Percentiles rank a stretch among this genome's conserved stretches.
Conservation (phyloP, 2,113 vertebrate genomes). For the Eira barbara region DNA sequence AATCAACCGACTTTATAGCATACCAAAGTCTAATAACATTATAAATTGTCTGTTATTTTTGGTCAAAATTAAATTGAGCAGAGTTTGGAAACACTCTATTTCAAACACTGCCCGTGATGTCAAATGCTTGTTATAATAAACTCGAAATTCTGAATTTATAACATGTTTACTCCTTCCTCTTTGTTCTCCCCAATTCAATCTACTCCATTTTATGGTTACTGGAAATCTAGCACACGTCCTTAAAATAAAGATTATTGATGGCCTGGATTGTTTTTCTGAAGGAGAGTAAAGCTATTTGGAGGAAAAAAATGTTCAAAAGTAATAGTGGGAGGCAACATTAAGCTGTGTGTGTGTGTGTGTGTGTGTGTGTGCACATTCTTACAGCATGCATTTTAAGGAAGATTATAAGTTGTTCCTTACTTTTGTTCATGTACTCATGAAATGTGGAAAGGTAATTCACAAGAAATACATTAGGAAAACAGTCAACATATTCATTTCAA, state of each 20-base stretch:
- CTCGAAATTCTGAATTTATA: background rate
- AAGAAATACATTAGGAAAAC: background rate
- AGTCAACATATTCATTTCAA: background rate
- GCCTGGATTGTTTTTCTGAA: background rate
- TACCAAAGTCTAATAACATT: background rate
- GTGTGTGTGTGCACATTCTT: background rate
- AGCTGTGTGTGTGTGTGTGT: background rate
- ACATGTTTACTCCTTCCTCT: background rate
- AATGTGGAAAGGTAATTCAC: background rate
- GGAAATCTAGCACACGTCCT: background rate
- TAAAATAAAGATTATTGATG: slow-evolving; percentile 24
- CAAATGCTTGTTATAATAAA: background rate
- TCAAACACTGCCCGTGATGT: background rate
- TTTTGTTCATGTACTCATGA: background rate
- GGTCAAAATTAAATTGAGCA: background rate
- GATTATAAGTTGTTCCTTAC: background rate
- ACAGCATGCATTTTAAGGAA: background rate
- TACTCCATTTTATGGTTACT: background rate
- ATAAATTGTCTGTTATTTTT: background rate
- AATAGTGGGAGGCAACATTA: background rate
- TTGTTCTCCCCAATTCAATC: background rate
- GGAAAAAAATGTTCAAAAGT: slow-evolving; percentile 3
- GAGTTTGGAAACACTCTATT: background rate
- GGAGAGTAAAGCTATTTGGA: background rate
- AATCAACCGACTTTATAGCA: background rate